phyloP scores from a whole-genome alignment of 2,888 invertebrate species.

The Barypeithes pellucidus region DNA sequence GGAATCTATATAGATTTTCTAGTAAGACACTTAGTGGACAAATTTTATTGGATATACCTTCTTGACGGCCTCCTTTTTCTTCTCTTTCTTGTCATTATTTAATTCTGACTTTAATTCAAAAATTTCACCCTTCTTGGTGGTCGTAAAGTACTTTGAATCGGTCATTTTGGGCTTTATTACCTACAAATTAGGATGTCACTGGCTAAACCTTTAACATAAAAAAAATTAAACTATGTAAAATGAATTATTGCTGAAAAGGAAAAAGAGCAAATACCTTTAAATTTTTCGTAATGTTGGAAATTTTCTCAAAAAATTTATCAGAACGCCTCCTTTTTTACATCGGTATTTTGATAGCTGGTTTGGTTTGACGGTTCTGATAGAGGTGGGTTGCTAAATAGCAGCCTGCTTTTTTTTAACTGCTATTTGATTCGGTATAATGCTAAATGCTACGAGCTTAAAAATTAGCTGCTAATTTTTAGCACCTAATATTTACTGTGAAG shows the following conservation, averaged over 20 bases:
- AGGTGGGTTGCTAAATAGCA: too few relatives aligned
- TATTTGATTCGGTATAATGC: too few relatives aligned
- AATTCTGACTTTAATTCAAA: conserved; percentile 99
- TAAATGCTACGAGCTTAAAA: too few relatives aligned
- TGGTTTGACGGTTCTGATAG: conserved; percentile 9
- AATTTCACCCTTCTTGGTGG: conserved; percentile 99
- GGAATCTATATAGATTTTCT: too few relatives aligned
- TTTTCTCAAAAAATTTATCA: neutral
- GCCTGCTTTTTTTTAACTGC: too few relatives aligned
- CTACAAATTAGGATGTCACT: neutral
- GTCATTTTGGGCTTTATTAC: conserved; percentile 80
- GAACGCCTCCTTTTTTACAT: conserved; percentile 8
- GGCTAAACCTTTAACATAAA: neutral
- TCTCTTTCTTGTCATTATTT: conserved; percentile 99
- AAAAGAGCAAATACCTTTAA: neutral
- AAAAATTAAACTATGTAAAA: neutral
- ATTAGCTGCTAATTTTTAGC: too few relatives aligned
- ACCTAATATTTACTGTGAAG: too few relatives aligned
- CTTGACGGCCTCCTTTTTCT: conserved; percentile 99
- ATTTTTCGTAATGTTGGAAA: neutral
- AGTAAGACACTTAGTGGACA: too few relatives aligned
- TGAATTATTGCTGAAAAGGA: neutral
- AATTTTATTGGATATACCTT: conserved; percentile 78
- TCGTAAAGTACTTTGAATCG: conserved; percentile 99
- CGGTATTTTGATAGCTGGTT: conserved; percentile 21